Conservation (phyloP, 2,797 vertebrate genomes). For the Callimico goeldii region DNA sequence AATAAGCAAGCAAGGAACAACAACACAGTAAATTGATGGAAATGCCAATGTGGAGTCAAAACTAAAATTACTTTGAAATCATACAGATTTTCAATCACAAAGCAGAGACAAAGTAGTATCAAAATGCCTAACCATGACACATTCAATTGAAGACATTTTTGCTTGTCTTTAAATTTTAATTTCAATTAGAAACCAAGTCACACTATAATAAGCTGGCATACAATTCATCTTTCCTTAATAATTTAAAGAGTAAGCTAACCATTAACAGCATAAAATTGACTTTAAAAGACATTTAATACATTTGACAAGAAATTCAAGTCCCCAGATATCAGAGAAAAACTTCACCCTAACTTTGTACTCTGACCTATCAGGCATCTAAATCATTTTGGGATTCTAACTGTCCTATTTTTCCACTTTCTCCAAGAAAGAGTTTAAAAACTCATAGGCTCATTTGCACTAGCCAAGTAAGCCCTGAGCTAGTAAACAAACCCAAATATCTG, state of each 20-base stretch:
- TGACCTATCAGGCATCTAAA: slow-evolving; percentile 22
- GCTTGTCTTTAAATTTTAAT: slow-evolving; percentile 10
- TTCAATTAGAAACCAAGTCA: slow-evolving; percentile 44
- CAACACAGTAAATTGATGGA: neutral
- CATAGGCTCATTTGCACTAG: neutral
- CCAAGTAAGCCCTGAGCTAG: neutral
- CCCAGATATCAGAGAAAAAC: neutral
- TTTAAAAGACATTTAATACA: slow-evolving; percentile 15
- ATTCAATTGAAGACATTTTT: neutral
- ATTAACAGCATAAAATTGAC: neutral
- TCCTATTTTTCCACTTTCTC: neutral
- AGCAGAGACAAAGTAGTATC: neutral
- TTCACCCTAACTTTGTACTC: slow-evolving; percentile 5
- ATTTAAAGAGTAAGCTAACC: slow-evolving; percentile 12
- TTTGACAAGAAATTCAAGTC: slow-evolving; percentile 18
- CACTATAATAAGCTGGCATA: neutral
- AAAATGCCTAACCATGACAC: slow-evolving; percentile 22
- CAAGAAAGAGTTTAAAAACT: slow-evolving; percentile 40
- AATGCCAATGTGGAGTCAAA: slow-evolving; percentile 17
- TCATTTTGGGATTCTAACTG: neutral
- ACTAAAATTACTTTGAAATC: slow-evolving; percentile 16
- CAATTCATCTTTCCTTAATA: slow-evolving; percentile 37
- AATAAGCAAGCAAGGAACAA: slow-evolving; percentile 33
- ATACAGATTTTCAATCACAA: slow-evolving; percentile 44
- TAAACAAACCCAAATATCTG: slow-evolving; percentile 46